Percentiles rank a stretch among this genome's conserved stretches.
These are phyloP conservation scores for Amphiura filiformis DNA, from an alignment of 35 echinoderm and acorn worm genomes.

Conservation along the genomic window DNA sequence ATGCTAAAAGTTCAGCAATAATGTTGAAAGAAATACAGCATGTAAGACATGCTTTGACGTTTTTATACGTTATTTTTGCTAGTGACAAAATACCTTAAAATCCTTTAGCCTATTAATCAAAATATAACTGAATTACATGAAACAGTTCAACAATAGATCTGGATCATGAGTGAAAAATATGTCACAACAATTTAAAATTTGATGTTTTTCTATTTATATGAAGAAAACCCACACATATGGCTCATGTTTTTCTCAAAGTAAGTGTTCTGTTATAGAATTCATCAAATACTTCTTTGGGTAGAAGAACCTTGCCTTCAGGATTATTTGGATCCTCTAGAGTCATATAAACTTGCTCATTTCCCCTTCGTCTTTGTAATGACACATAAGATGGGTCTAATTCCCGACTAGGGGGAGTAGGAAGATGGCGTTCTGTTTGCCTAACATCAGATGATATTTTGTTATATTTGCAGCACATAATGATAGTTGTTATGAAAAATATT, in stretches of 20 bases:
- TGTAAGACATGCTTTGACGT: no score
- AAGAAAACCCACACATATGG: no score
- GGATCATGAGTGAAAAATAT: no score
- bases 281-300: background rate
- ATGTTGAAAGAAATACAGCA: no score
- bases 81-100: no score
- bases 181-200: no score
- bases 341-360: background rate
- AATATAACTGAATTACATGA: no score
- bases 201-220: no score
- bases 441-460: background rate
- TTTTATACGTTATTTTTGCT: no score
- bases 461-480: background rate
- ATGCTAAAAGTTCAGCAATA: no score
- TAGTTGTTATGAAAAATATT: background rate
- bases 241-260: background rate
- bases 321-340: background rate
- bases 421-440: background rate
- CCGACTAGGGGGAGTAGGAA: background rate
- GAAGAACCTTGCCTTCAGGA: background rate
- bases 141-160: no score
- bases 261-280: background rate
- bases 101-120: no score
- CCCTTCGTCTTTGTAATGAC: background rate
- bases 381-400: background rate